A percentile compares a stretch with the other conserved stretches of the same genome.
These are phyloP conservation scores for Serinus canaria DNA, from an alignment of 2,113 vertebrate species.

Conservation along the genomic window DNA sequence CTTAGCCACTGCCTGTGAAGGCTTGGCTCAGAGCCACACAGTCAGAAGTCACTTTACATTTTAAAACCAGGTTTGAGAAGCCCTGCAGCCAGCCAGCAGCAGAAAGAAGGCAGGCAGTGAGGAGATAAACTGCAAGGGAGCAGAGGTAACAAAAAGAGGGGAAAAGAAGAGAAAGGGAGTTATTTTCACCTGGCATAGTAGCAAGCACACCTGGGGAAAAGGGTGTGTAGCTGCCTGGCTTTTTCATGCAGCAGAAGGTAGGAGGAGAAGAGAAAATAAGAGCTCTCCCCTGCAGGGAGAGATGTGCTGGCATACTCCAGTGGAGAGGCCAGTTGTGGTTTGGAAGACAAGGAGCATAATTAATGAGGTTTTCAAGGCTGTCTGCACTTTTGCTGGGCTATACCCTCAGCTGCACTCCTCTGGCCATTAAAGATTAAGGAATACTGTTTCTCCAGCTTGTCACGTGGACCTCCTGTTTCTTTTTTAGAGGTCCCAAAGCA, in stretches of 20 bases:
- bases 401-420: neutral
- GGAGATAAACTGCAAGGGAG: neutral
- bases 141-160: neutral
- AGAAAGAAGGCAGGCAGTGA: neutral
- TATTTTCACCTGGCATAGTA: neutral
- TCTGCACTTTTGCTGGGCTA: neutral
- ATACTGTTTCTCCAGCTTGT: neutral
- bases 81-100: neutral
- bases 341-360: neutral
- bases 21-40: neutral
- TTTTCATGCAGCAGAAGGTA: neutral
- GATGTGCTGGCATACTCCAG: neutral
- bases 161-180: neutral
- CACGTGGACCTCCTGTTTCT: accelerated
- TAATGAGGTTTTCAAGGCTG: neutral
- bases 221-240: neutral
- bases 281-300: neutral
- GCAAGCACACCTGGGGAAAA: neutral
- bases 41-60: neutral
- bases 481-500: neutral
- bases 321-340: neutral
- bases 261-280: neutral
- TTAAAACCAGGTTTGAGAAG: conserved; percentile 9
- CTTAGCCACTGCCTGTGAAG: neutral
- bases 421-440: neutral